phyloP scores from a whole-genome alignment of 53 echinoderm and acorn worm genomes.

The Astropecten irregularis region DNA sequence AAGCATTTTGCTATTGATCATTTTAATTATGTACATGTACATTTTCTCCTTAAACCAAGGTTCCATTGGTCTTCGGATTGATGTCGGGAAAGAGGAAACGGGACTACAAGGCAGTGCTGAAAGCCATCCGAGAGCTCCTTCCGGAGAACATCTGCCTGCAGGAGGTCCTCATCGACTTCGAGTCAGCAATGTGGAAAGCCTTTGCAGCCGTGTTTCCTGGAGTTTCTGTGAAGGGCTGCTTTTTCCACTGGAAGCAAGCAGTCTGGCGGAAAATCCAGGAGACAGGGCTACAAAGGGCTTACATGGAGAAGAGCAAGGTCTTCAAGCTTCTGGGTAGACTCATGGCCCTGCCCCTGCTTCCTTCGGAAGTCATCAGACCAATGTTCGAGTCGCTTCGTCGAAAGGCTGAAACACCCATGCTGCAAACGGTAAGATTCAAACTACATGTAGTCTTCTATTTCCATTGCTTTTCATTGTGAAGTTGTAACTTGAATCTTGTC shows the following conservation, averaged over 20 bases:
- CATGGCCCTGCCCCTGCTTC: conserved; percentile 59
- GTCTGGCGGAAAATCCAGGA: conserved; percentile 58
- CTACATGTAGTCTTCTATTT: too few species aligned
- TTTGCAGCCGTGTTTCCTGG: conserved; percentile 21
- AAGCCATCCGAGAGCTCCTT: conserved; percentile 2
- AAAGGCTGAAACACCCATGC: not conserved
- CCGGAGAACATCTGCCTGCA: not conserved
- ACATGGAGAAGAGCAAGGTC: not conserved
- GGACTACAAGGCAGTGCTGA: conserved; percentile 52
- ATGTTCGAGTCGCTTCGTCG: conserved; percentile 26
- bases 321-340: conserved; percentile 20
- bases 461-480: too few species aligned
- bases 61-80: conserved; percentile 48
- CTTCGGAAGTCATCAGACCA: conserved; percentile 8
- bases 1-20: too few species aligned
- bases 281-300: conserved; percentile 14
- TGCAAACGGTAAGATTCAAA: conserved; percentile 25
- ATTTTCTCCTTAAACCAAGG: not conserved
- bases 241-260: conserved; percentile 53
- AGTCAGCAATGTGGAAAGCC: conserved; percentile 47
- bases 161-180: conserved; percentile 53
- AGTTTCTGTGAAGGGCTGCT: conserved; percentile 33
- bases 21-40: not conserved
- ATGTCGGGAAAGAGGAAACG: conserved; percentile 34
- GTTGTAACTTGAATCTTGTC: too few species aligned